Evolutionary conservation across 2,888 invertebrate species (phyloP), one percentile per base, ranked within the genome.

Genomic region (Zaprionus lineosus): DNA sequence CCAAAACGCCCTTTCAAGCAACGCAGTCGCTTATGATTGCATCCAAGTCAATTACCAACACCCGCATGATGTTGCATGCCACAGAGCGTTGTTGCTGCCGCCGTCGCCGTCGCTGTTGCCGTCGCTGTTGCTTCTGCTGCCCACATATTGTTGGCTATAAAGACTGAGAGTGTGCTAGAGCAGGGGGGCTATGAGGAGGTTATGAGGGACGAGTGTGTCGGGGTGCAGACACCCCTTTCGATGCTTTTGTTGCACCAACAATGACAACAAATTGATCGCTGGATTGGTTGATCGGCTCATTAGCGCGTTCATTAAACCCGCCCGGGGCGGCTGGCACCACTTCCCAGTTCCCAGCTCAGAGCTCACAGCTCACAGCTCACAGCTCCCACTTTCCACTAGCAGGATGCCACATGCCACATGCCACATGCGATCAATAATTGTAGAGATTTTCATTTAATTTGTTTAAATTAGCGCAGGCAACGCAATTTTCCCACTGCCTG

Each of bases 251-350:
- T 81, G 77, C 48, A 33, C 48, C 68, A 79, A 79, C 85, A 79
- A 79, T 66, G 83, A 67, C 77, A 76, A 78, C 81, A 81, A 86
- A 84, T 82, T 84, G 82, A 85, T 81, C 59, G 52, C 18, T 39
- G 41, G 44, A 12, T n/a, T n/a, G n/a, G 39, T 33, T 40, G 66
- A 28, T 21, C 48, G 26, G 52, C 82, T 85, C 83, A 79, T 85
- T 79, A 83, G 56, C 58, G 63, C 55, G 82, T 84, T 78, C 84
- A 84, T 82, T 78, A 84, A 66, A 73, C 76, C 43, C 46, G n/a
- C n/a, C n/a, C 5, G 12, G 9, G 24, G 3, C 47, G 29, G 24
- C 21, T 19, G 16, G 24, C 48, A 31, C 39, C 29, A 26, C 14
- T 31, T 46, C 47, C 55, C 24, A 15, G 40, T 47, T 67, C 40